Base-by-base conservation (phyloP, 2,888 invertebrate genomes). In the Agriopis leucophaearia region DNA sequence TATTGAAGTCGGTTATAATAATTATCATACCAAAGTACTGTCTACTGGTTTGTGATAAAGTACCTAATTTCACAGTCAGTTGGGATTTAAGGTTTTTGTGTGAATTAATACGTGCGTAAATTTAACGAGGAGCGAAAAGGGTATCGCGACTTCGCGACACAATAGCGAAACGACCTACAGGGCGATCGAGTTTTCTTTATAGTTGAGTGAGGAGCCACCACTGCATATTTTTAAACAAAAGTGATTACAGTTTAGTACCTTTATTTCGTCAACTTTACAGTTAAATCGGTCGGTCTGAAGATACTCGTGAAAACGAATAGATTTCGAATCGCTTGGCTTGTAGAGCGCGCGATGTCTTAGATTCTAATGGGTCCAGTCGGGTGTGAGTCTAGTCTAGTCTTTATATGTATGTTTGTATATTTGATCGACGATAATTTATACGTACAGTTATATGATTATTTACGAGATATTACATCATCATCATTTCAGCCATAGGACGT, bases 21-120 rank as follows among this genome's bases (percentile, higher is more conserved):
- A 18, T 55, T 40, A 42, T 55, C 16, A 55, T 55, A 42, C 13
- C 13, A 42, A 40, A 55, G 55, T 42, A 55, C 40, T 18, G 0
- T 38, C 5, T 27, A 27, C 16, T 52, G 50, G 50, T 16, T 8
- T 55, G 42, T 42, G 55, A 55, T 16, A 42, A 55, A 55, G 42
- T 18, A n/a, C 40, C 55, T 55, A 18, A 55, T 55, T 55, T 55
- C 55, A 42, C 16, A 55, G 55, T 40, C 55, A 55, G 55, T 12
- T 42, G 18, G 47, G 35, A 27, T 36, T 48, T 38, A 40, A 18
- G 18, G 18, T 40, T 42, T 52, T 55, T 54, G 55, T 42, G 18
- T 8, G 55, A 42, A 55, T 42, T 55, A 55, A 55, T 42, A 59
- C 48, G 59, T 50, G 59, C 59, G 59, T 48, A 38, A 59, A 35